A percentile compares a stretch with the other conserved stretches of the same genome.
phyloP scores from a whole-genome alignment of 2,888 invertebrate genomes.

The Schizotus pectinicornis region DNA sequence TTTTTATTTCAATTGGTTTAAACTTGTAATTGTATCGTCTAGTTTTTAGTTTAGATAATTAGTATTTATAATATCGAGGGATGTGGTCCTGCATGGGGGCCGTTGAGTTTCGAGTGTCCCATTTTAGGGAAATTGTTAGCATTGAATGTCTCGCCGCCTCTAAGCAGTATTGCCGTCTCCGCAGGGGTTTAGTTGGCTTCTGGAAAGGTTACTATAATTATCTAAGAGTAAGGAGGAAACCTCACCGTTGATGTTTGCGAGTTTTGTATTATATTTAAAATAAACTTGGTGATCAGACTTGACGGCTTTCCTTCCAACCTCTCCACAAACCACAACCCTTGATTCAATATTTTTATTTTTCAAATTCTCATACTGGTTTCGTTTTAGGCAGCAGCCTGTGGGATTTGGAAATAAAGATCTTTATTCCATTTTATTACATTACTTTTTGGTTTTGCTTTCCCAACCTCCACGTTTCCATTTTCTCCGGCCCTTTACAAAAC shows the following conservation, averaged over 20 bases:
- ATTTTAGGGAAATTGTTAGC: conserved; percentile 12
- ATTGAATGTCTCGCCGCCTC: conserved; percentile 12
- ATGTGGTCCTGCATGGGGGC: conserved; percentile 46
- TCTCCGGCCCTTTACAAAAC: conserved; percentile 10
- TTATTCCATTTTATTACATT: conserved; percentile 52
- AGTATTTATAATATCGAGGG: conserved; percentile 42
- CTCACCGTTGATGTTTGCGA: conserved; percentile 10
- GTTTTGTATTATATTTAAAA: conserved; percentile 49
- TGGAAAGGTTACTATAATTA: conserved; percentile 84
- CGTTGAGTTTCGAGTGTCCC: conserved; percentile 29
- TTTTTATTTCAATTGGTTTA: conserved; percentile 32
- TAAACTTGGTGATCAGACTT: conserved; percentile 50
- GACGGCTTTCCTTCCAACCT: conserved; percentile 46
- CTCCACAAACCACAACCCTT: conserved; percentile 55
- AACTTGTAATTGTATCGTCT: conserved; percentile 41
- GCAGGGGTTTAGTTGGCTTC: conserved; percentile 79
- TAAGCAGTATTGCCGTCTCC: conserved; percentile 63
- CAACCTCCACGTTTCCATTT: conserved; percentile 19
- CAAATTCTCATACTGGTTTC: conserved; percentile 30
- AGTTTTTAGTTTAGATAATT: conserved; percentile 47
- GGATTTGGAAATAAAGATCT: conserved; percentile 55
- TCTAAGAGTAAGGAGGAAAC: conserved; percentile 73
- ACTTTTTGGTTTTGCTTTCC: conserved; percentile 48
- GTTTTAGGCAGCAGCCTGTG: conserved; percentile 51
- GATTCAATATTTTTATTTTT: conserved; percentile 18